Base-by-base conservation (phyloP, 2,888 invertebrate genomes). In the Neuroscelio doddi region DNA sequence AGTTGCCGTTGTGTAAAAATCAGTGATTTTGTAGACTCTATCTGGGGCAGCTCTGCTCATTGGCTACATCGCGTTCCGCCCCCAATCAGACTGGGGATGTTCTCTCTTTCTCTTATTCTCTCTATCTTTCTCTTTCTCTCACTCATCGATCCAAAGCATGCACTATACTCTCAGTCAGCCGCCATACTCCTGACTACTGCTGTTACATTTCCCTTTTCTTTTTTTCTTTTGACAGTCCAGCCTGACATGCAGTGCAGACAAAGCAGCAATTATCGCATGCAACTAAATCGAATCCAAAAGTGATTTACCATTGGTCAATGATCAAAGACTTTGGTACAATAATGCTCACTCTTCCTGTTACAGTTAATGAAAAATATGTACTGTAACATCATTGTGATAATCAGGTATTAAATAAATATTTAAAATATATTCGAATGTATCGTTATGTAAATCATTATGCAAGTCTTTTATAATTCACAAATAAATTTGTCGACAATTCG, bases 21-120 rank as follows among this genome's bases (percentile, higher is more conserved):
- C 83, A 79, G 77, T 81, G 82, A 82, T 83, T 82, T 82, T 75
- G 79, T 79, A 80, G 80, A 73, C 75, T 73, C 75, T 69, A 76
- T 76, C 72, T 76, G 76, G 80, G 79, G 75, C 81, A 80, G 77
- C 76, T 69, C 69, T 79, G 79, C 80, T 81, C 78, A 83, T 83
- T 83, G 83, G 83, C 81, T 79, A 75, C 76, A 72, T 71, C 69
- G 64, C 71, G 79, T 78, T 76, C 79, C 79, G 80, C 80, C 82
- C 80, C 80, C 82, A 83, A 84, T 83, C 83, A 80, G 81, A 80
- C 80, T 49, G 52, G 32, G 55, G 59, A 51, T 52, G 61, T 64
- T 68, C 67, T 70, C 68, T 65, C 56, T 24, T 10, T 41, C 45
- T 44, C 44, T 44, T 30, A 3, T 27, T 64, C 55, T 58, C 68